Evolutionary conservation across 2,888 invertebrate genomes (phyloP).

Genomic region (Agelastica alni): DNA sequence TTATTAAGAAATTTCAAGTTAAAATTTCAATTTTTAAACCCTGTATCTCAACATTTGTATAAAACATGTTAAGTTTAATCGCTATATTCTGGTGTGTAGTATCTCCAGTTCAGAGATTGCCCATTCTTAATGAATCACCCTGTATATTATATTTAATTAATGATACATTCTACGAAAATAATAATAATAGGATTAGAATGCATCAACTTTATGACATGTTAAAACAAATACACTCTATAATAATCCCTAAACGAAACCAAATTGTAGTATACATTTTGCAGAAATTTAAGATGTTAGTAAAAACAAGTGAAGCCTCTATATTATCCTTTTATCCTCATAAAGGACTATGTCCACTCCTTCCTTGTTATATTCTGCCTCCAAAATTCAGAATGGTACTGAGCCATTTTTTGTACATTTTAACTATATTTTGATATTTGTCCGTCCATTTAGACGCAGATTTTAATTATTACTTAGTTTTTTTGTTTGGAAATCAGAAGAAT

Average conservation of each 20-base stretch:
- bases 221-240: slow-evolving; percentile 33
- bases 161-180: slow-evolving; percentile 15
- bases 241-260: slow-evolving; percentile 34
- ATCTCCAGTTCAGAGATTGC: no score
- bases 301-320: slow-evolving; percentile 34
- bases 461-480: no score
- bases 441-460: no score
- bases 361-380: neutral
- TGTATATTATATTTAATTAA: slow-evolving; percentile 11
- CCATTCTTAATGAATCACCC: no score
- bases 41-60: no score
- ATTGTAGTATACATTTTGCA: slow-evolving; percentile 28
- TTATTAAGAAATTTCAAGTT: no score
- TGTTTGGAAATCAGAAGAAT: no score
- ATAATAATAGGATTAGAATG: slow-evolving; percentile 34
- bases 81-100: no score
- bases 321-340: slow-evolving; percentile 35
- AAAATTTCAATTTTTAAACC: no score
- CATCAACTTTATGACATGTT: slow-evolving; percentile 27
- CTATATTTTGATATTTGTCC: no score
- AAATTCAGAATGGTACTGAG: neutral
- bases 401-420: no score
- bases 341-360: slow-evolving; percentile 28
- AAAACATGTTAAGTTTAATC: no score
- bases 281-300: slow-evolving; percentile 35